Conservation (phyloP, 2,797 vertebrate species). For the Uromys caudimaculatus region DNA sequence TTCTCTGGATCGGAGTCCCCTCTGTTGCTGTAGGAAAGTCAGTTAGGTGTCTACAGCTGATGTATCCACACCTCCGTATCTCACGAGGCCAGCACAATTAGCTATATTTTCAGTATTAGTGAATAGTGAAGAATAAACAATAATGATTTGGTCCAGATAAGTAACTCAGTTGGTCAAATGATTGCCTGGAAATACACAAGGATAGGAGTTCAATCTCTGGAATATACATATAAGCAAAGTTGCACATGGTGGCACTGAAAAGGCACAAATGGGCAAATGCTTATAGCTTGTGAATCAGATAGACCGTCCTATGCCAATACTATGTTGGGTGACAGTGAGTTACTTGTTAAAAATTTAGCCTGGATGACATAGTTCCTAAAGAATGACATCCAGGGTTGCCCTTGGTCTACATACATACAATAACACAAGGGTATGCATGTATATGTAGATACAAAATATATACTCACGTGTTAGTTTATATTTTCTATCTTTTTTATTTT, state of each 20-base stretch:
- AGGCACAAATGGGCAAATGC: neutral
- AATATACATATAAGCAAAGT: neutral
- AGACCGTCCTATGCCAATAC: too few species aligned
- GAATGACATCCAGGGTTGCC: neutral
- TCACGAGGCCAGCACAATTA: neutral
- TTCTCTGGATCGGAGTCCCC: neutral
- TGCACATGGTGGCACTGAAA: accelerated
- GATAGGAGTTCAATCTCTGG: neutral
- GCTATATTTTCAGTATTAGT: neutral
- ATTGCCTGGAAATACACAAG: neutral
- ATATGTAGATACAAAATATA: neutral
- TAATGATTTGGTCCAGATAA: neutral
- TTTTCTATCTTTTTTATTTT: neutral
- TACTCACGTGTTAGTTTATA: neutral
- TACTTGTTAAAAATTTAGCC: neutral
- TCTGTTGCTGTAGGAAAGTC: neutral
- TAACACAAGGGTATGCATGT: too few species aligned
- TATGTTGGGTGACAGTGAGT: neutral
- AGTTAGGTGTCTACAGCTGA: neutral
- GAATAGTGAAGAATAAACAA: neutral
- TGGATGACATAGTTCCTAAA: too few species aligned
- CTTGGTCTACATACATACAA: neutral
- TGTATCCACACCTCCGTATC: neutral
- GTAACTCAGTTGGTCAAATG: neutral
- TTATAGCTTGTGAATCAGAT: neutral